Evolutionary conservation across 2,113 vertebrate genomes (phyloP), one percentile per base, ranked within the genome.

Genomic region (Eptesicus fuscus): DNA sequence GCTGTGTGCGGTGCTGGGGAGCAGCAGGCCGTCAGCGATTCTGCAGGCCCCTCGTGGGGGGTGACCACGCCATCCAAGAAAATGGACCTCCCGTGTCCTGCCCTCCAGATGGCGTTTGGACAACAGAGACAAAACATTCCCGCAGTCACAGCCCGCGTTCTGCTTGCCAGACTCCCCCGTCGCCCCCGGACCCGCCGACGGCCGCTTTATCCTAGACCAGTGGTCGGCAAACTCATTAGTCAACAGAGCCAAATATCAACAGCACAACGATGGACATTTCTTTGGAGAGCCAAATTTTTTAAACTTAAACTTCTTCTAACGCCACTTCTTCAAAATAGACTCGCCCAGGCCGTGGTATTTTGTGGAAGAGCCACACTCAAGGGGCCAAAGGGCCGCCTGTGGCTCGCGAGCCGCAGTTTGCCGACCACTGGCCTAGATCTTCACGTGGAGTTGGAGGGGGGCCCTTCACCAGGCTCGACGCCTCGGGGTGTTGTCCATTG

Each of bases 71-170:
- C 13, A 78, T 30, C 85, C 89, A 18, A 22, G 77, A 16, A 56
- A 49, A 56, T 32, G 35, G 80, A 44, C 49, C 65, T 83, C 40
- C 73, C 53, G 82, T 53, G 63, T 63, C 40, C 35, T 30, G 17
- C 65, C 0, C 56, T 78, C 82, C 92, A 93, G 82, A 67, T 56
- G 85, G 77, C 94, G 28, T 76, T 76, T 88, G 11, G 82, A 95
- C 92, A 90, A 35, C 49, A 83, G 28, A 94, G 93, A 84, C 49
- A 17, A 90, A 67, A 32, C 63, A 6, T 30, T 56, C 12, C 10
- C 20, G 2, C 59, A 6, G 80, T 47, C 35, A 16, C 67, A 40
- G 88, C 23, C 5, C 53, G 30, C 63, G 0, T 28, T 53, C 25
- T 5, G 47, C 53, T 32, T 49, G 2, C 0, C 49, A 56, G 42